Evolutionary conservation across 2,797 vertebrate genomes (phyloP).

Genomic region (Rhadinocentrus ornatus): DNA sequence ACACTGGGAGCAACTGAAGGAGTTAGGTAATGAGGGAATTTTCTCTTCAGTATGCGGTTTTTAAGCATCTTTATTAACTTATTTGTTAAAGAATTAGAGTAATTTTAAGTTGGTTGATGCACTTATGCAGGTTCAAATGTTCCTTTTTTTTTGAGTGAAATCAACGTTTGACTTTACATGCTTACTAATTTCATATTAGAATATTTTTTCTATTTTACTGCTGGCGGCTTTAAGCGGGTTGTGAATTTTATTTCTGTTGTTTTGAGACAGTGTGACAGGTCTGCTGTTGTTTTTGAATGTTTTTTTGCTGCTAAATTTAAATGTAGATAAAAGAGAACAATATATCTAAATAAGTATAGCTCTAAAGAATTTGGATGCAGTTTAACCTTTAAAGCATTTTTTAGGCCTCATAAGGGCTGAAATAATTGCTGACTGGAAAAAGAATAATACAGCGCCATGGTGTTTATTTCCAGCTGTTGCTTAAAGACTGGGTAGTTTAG

Average conservation of each 20-base stretch:
- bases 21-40: constrained; percentile 32
- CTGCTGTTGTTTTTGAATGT: background rate
- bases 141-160: background rate
- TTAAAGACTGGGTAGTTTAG: background rate
- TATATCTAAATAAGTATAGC: background rate
- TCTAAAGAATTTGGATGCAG: no score
- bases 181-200: background rate
- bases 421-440: background rate
- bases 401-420: background rate
- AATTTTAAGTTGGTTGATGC: no score
- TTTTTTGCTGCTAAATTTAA: background rate
- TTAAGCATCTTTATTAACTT: background rate
- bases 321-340: background rate
- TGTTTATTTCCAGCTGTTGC: background rate
- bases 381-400: background rate
- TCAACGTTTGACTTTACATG: background rate
- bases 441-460: background rate
- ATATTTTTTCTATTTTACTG: background rate
- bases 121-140: background rate
- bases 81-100: background rate
- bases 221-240: background rate
- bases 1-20: background rate
- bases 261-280: background rate
- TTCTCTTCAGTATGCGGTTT: background rate
- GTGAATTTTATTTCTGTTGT: no score